phyloP scores from a whole-genome alignment of 1,140 invertebrate species.

The Rhizoglyphus robini region DNA sequence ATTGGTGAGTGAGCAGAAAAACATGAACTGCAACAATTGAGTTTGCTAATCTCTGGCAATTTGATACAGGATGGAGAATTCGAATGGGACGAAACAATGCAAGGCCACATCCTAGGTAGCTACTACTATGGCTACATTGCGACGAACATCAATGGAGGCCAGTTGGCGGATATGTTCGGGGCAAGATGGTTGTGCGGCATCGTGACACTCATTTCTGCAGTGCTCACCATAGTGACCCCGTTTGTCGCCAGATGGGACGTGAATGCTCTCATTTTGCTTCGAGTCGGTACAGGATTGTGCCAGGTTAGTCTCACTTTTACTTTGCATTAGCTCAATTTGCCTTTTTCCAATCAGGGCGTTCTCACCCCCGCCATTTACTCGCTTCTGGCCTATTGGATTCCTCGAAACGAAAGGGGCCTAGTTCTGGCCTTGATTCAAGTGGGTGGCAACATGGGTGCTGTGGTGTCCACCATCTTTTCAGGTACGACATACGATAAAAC shows the following conservation, averaged over 20 bases:
- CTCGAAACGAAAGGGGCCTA: conserved; percentile 27
- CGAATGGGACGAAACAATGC: conserved; percentile 34
- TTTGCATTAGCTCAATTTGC: neutral
- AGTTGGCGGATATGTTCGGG: conserved; percentile 56
- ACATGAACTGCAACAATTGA: no score
- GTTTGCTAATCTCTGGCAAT: neutral
- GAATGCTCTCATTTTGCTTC: conserved; percentile 31
- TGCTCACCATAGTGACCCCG: conserved; percentile 69
- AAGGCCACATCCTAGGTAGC: conserved; percentile 62
- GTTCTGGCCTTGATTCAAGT: conserved; percentile 17
- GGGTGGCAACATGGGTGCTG: conserved; percentile 37
- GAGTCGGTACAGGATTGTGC: conserved; percentile 33
- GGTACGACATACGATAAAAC: conserved; percentile 31
- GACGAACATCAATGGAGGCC: conserved; percentile 62
- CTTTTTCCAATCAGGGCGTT: conserved; percentile 28
- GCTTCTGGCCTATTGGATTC: conserved; percentile 31
- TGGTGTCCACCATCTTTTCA: conserved; percentile 37
- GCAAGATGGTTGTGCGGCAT: conserved; percentile 69
- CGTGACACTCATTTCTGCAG: conserved; percentile 60
- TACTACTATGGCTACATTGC: conserved; percentile 75
- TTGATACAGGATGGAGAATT: conserved; percentile 28
- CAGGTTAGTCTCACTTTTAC: conserved; percentile 29
- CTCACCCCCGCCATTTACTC: conserved; percentile 32
- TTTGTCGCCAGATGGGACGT: conserved; percentile 42
- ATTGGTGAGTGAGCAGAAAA: neutral